A percentile compares a stretch with the other conserved stretches of the same genome.
Evolutionary conservation across 2,113 vertebrate genomes (phyloP).

Genomic region (Tychaedon coryphoeus): DNA sequence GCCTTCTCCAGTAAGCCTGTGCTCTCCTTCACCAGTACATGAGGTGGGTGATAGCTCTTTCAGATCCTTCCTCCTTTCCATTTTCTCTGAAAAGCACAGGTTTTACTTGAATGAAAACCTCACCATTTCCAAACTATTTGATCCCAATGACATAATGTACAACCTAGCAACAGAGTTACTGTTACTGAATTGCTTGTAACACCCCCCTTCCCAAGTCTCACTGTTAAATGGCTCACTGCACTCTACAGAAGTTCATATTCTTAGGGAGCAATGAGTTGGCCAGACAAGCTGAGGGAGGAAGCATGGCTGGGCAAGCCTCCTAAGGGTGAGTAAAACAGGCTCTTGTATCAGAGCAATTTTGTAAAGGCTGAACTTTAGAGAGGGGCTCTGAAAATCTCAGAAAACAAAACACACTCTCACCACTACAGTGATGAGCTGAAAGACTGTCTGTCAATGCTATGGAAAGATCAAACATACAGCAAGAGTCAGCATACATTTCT

Average conservation of each 20-base stretch:
- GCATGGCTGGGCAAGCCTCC: background rate
- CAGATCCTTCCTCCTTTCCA: background rate
- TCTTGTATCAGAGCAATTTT: background rate
- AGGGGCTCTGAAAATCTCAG: background rate
- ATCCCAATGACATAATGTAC: background rate
- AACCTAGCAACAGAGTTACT: background rate
- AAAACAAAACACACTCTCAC: background rate
- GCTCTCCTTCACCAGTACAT: background rate
- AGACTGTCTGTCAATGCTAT: background rate
- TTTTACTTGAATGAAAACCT: background rate
- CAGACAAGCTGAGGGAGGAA: background rate
- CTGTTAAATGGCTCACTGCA: background rate
- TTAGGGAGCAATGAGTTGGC: background rate
- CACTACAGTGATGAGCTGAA: background rate
- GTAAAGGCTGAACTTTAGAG: background rate
- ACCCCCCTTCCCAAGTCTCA: fast-evolving
- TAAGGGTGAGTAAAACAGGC: background rate
- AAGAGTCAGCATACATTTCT: background rate
- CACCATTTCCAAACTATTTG: background rate
- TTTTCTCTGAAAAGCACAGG: background rate
- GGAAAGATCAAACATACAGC: background rate
- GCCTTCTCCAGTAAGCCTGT: background rate
- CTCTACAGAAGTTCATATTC: background rate
- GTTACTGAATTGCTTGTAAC: background rate
- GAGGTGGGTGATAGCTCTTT: background rate